Percentiles rank a stretch among this genome's conserved stretches.
Evolutionary conservation across 2,797 vertebrate species (phyloP).

Genomic region (Gila robusta): DNA sequence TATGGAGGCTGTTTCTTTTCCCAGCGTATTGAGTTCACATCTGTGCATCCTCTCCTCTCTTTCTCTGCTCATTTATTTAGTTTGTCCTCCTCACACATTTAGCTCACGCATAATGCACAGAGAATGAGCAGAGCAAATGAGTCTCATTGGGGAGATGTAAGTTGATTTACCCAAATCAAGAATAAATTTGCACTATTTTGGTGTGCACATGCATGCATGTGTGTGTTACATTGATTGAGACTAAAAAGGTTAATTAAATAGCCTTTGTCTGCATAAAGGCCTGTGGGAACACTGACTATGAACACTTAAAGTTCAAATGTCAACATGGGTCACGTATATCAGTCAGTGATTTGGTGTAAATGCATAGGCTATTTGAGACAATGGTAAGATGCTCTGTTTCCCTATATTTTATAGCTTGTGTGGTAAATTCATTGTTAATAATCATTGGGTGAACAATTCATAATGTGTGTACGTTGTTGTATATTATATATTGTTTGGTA

Average conservation of each 20-base stretch:
- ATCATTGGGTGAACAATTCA: slow-evolving; percentile 5
- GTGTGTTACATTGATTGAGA: slow-evolving; percentile 56
- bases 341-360: slow-evolving; percentile 30
- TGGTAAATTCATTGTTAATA: slow-evolving; percentile 1
- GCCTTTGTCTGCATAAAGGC: slow-evolving; percentile 70
- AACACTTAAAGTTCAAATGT: slow-evolving; percentile 63
- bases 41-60: slow-evolving; percentile 45
- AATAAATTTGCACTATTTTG: slow-evolving; percentile 56
- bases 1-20: slow-evolving; percentile 27
- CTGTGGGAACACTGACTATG: slow-evolving; percentile 59
- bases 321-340: slow-evolving; percentile 40
- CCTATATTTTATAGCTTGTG: background rate
- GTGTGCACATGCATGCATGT: slow-evolving; percentile 17
- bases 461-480: background rate
- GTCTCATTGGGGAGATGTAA: slow-evolving; percentile 54
- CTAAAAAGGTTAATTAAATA: slow-evolving; percentile 78
- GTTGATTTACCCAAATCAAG: slow-evolving; percentile 62
- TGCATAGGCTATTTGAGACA: slow-evolving; percentile 4
- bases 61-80: slow-evolving; percentile 57
- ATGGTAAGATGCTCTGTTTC: background rate
- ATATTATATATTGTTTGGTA: background rate
- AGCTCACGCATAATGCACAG: slow-evolving; percentile 53
- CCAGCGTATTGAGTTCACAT: slow-evolving; percentile 27
- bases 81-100: slow-evolving; percentile 51
- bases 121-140: slow-evolving; percentile 54